Evolutionary conservation across 2,888 invertebrate species (phyloP).

Genomic region (Pammene fasciana): DNA sequence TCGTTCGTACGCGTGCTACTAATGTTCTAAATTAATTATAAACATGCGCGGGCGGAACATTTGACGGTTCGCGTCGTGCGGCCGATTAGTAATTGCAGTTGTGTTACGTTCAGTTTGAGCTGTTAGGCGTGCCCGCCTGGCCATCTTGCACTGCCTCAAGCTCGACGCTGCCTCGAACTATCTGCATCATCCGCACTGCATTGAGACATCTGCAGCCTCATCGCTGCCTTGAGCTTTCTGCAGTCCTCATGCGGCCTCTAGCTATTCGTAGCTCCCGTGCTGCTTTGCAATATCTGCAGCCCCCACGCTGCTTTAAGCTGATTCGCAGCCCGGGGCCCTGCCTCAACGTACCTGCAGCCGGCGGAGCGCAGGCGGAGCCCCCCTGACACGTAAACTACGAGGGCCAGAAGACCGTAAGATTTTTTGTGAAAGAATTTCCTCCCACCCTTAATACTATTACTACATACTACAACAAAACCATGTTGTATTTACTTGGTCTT

Average conservation of each 20-base stretch:
- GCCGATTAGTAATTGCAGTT: conserved; percentile 58
- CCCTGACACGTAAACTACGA: too few relatives aligned
- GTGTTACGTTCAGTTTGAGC: conserved; percentile 61
- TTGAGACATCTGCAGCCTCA: background rate
- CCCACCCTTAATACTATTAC: too few relatives aligned
- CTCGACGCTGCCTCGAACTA: background rate
- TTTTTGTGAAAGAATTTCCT: too few relatives aligned
- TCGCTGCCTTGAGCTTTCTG: background rate
- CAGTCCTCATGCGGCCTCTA: background rate
- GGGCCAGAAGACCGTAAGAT: too few relatives aligned
- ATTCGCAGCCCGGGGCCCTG: too few relatives aligned
- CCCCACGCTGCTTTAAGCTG: too few relatives aligned
- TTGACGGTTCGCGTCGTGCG: conserved; percentile 53
- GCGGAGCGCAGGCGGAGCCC: too few relatives aligned
- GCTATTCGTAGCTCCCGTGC: too few relatives aligned
- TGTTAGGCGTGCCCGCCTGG: conserved; percentile 48
- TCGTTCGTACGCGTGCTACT: conserved; percentile 52
- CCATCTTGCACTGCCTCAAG: conserved; percentile 28
- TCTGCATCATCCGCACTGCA: background rate
- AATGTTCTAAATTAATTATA: conserved; percentile 68
- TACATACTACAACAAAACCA: too few relatives aligned
- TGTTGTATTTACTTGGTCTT: too few relatives aligned
- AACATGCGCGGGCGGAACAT: conserved; percentile 60
- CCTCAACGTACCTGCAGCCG: too few relatives aligned
- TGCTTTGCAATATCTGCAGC: too few relatives aligned